A percentile compares a stretch with the other conserved stretches of the same genome.
phyloP scores from a whole-genome alignment of 2,888 invertebrate genomes.

The Acrobasis consociella region DNA sequence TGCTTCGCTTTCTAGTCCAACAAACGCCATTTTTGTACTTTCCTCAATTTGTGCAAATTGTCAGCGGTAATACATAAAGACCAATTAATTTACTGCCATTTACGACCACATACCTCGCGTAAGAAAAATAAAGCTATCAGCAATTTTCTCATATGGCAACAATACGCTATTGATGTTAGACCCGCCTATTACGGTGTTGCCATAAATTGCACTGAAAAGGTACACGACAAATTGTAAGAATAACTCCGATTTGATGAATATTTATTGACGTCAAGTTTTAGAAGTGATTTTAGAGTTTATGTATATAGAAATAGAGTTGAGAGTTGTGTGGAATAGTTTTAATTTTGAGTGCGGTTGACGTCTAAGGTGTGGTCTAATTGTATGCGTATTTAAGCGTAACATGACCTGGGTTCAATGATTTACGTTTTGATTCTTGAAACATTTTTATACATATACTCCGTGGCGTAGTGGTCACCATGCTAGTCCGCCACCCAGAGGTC shows the following conservation, averaged over 20 bases:
- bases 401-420: not conserved
- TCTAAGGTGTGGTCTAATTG: conserved; percentile 5
- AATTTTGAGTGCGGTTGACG: not conserved
- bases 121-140: conserved; percentile 45
- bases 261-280: conserved; percentile 40
- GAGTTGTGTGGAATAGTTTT: conserved; percentile 8
- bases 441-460: not conserved
- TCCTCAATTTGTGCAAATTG: conserved; percentile 4
- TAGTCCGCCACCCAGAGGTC: too few species aligned
- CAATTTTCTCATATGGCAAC: conserved; percentile 38
- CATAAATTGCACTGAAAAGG: conserved; percentile 59
- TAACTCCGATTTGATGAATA: conserved; percentile 53
- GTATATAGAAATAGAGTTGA: conserved; percentile 10
- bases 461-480: too few species aligned
- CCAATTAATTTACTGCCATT: conserved; percentile 22
- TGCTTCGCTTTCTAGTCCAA: not conserved
- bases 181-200: conserved; percentile 44
- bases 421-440: conserved; percentile 3
- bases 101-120: conserved; percentile 25
- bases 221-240: conserved; percentile 62
- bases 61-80: conserved; percentile 20
- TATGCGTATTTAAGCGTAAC: conserved; percentile 1
- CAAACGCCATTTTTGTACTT: not conserved
- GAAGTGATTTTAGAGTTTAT: conserved; percentile 23
- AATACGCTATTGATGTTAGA: conserved; percentile 42